These are phyloP conservation scores for Panthera uncia DNA, from an alignment of 2,113 vertebrate genomes.

Conservation along the genomic window DNA sequence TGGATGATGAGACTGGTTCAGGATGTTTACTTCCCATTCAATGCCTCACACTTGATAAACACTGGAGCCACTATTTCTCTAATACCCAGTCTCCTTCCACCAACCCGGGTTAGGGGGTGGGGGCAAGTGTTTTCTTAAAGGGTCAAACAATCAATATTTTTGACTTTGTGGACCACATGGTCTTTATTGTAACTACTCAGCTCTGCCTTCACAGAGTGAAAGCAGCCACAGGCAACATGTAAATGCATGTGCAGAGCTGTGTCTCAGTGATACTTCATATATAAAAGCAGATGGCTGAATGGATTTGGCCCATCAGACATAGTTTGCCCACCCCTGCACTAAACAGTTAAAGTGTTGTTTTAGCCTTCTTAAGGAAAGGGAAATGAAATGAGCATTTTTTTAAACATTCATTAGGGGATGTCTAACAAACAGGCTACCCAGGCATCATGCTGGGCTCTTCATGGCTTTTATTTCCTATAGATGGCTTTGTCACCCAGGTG, in stretches of 20 bases:
- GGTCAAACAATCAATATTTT: neutral
- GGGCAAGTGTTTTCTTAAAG: neutral
- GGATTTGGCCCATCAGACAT: neutral
- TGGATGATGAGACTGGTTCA: neutral
- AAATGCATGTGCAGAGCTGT: neutral
- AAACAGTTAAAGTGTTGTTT: neutral
- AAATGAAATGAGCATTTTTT: neutral
- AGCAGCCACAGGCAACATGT: neutral
- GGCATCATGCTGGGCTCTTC: neutral
- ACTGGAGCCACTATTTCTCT: neutral
- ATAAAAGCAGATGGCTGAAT: neutral
- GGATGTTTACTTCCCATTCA: neutral
- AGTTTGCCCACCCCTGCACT: neutral
- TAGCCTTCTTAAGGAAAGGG: neutral
- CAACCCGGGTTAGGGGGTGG: neutral
- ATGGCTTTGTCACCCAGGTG: neutral
- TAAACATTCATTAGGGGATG: neutral
- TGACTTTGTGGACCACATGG: neutral
- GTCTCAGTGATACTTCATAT: neutral
- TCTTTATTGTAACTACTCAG: neutral
- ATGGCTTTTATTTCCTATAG: conserved; percentile 19
- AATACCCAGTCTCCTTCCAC: neutral
- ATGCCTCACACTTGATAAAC: neutral
- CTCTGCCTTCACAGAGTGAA: neutral
- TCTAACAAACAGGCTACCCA: neutral